phyloP scores from a whole-genome alignment of 1,140 invertebrate genomes.

The Bicyclus anynana region DNA sequence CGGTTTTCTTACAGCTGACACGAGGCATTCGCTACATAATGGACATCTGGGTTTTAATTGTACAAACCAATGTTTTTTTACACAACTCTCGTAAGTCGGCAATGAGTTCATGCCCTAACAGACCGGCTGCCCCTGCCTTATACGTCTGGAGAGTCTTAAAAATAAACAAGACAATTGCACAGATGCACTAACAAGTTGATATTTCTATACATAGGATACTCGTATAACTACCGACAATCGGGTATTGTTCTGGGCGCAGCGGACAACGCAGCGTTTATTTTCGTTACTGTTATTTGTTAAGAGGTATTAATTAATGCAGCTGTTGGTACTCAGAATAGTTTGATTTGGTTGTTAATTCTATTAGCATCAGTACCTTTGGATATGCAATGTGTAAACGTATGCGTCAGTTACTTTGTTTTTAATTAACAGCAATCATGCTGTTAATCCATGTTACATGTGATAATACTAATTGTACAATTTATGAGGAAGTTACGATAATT shows the following conservation, averaged over 20 bases:
- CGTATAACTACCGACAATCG: slow-evolving; percentile 31
- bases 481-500: no score
- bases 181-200: slow-evolving; percentile 40
- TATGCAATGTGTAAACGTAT: not conserved
- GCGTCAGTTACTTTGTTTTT: no score
- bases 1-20: not conserved
- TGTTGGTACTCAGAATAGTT: slow-evolving; percentile 1
- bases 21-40: not conserved
- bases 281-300: slow-evolving; percentile 12
- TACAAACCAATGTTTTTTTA: slow-evolving; percentile 1
- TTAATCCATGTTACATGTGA: no score
- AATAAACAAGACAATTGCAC: slow-evolving; percentile 66
- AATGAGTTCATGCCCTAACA: slow-evolving; percentile 10
- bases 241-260: slow-evolving; percentile 33
- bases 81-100: not conserved
- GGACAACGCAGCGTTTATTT: slow-evolving; percentile 26
- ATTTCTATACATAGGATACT: slow-evolving; percentile 10
- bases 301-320: slow-evolving; percentile 10
- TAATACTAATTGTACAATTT: no score
- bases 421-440: no score
- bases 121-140: slow-evolving; percentile 11
- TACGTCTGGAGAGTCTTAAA: slow-evolving; percentile 45
- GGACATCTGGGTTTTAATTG: not conserved
- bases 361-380: not conserved
- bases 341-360: slow-evolving; percentile 14